phyloP scores from a whole-genome alignment of 2,797 vertebrate species.

The Sebastes taczanowskii region DNA sequence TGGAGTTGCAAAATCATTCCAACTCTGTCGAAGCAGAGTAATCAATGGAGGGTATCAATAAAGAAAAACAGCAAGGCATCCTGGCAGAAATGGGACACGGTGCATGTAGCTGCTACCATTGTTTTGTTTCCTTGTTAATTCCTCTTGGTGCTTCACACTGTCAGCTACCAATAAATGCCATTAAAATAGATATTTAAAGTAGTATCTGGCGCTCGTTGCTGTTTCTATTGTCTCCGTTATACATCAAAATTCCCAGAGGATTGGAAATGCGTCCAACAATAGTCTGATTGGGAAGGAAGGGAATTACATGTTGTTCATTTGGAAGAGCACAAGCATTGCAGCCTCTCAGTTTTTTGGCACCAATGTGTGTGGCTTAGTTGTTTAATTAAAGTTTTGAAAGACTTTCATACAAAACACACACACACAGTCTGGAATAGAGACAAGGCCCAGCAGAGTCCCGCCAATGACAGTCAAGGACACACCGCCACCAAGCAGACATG shows the following conservation, averaged over 20 bases:
- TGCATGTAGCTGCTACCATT: not conserved
- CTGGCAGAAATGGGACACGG: not conserved
- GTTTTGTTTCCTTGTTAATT: not conserved
- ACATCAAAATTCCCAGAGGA: conserved; percentile 8
- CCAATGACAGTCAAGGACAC: conserved; percentile 74
- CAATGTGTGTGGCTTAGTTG: conserved; percentile 25
- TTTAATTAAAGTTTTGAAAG: conserved; percentile 61
- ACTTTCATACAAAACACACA: conserved; percentile 12
- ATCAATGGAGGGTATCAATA: conserved; percentile 17
- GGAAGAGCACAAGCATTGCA: conserved; percentile 2
- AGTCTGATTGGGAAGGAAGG: not conserved
- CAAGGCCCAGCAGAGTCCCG: conserved; percentile 39
- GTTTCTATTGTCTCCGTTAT: conserved; percentile 1
- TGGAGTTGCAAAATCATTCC: conserved; percentile 5
- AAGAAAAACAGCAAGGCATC: not conserved
- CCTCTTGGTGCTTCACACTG: not conserved
- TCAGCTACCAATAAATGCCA: not conserved
- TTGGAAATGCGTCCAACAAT: conserved; percentile 16
- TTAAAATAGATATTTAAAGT: not conserved
- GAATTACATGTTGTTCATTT: conserved; percentile 34
- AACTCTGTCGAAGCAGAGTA: not conserved
- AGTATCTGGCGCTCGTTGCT: not conserved
- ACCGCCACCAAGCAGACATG: conserved; percentile 36
- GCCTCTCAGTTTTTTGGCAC: conserved; percentile 33
- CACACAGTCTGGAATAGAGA: conserved; percentile 47